These are phyloP conservation scores for Eucriotettix oculatus DNA, from an alignment of 2,888 invertebrate genomes.

Conservation along the genomic window DNA sequence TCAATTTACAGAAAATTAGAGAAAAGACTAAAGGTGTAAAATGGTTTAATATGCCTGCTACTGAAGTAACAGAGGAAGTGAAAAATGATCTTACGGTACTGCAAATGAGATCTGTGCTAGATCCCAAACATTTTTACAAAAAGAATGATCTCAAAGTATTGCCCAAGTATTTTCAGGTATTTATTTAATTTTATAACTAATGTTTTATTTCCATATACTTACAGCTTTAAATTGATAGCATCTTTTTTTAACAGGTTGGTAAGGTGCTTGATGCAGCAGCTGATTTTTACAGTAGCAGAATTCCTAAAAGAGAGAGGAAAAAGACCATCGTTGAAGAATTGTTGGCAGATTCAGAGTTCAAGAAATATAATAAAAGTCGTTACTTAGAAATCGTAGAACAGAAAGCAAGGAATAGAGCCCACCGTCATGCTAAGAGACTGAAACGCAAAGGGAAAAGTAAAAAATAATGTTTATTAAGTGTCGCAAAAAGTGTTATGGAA, in stretches of 20 bases:
- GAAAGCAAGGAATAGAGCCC: slow-evolving; percentile 51
- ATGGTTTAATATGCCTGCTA: slow-evolving; percentile 82
- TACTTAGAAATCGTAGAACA: slow-evolving; percentile 61
- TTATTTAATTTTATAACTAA: not conserved
- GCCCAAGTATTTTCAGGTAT: slow-evolving; percentile 88
- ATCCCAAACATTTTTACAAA: slow-evolving; percentile 91
- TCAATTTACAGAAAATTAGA: slow-evolving; percentile 41
- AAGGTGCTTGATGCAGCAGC: slow-evolving; percentile 67
- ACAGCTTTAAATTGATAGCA: not conserved
- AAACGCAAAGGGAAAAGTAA: slow-evolving; percentile 37
- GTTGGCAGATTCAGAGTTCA: slow-evolving; percentile 72
- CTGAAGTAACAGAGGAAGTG: slow-evolving; percentile 76
- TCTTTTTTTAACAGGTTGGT: slow-evolving; percentile 39
- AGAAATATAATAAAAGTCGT: slow-evolving; percentile 54
- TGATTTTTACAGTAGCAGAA: slow-evolving; percentile 71
- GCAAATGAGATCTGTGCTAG: slow-evolving; percentile 80
- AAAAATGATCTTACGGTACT: slow-evolving; percentile 76
- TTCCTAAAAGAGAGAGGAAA: slow-evolving; percentile 76
- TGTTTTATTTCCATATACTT: not conserved
- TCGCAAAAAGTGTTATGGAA: no score
- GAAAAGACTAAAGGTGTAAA: slow-evolving; percentile 66
- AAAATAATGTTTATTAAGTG: not conserved
- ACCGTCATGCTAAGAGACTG: slow-evolving; percentile 46
- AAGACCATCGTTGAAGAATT: slow-evolving; percentile 86
- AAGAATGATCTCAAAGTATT: slow-evolving; percentile 70